A percentile compares a stretch with the other conserved stretches of the same genome.
Evolutionary conservation across 2,113 vertebrate species (phyloP).

Genomic region (Bufo bufo): DNA sequence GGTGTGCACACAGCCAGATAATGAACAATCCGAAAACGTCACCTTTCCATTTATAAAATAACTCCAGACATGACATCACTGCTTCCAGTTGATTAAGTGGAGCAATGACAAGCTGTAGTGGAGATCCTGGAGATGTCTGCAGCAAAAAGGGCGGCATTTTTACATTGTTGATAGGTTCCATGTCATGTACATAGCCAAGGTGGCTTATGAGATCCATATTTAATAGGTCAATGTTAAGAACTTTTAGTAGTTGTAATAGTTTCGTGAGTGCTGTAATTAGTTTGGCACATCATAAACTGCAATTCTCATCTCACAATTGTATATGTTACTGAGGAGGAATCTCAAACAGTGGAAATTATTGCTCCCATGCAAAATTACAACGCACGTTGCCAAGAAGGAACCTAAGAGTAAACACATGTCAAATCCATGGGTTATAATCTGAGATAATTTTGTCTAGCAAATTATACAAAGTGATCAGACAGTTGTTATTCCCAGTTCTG

Average conservation of each 20-base stretch:
- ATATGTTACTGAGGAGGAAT: slow-evolving; percentile 40
- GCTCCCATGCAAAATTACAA: slow-evolving; percentile 19
- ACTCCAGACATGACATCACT: slow-evolving; percentile 54
- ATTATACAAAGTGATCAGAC: not conserved
- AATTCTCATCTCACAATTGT: slow-evolving; percentile 33
- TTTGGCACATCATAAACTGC: slow-evolving; percentile 51
- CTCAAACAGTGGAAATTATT: slow-evolving; percentile 50
- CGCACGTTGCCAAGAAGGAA: slow-evolving; percentile 28
- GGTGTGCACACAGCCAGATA: slow-evolving; percentile 32
- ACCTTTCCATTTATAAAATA: slow-evolving; percentile 18
- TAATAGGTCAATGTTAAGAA: slow-evolving; percentile 39
- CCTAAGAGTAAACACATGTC: slow-evolving; percentile 14
- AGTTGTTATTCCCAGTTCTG: not conserved
- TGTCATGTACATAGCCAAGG: slow-evolving; percentile 40
- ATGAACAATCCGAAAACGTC: slow-evolving; percentile 39
- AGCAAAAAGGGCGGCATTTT: slow-evolving; percentile 24
- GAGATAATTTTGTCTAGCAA: not conserved
- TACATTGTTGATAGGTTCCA: slow-evolving; percentile 39
- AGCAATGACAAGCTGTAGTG: slow-evolving; percentile 36
- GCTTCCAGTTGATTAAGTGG: slow-evolving; percentile 45
- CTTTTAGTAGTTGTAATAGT: slow-evolving; percentile 34
- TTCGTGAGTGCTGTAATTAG: slow-evolving; percentile 44
- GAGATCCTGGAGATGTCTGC: slow-evolving; percentile 34
- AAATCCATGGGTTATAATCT: slow-evolving; percentile 13
- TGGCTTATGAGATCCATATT: slow-evolving; percentile 7